These are phyloP conservation scores for Cebidichthys violaceus DNA, from an alignment of 2,113 vertebrate species.

Conservation along the genomic window DNA sequence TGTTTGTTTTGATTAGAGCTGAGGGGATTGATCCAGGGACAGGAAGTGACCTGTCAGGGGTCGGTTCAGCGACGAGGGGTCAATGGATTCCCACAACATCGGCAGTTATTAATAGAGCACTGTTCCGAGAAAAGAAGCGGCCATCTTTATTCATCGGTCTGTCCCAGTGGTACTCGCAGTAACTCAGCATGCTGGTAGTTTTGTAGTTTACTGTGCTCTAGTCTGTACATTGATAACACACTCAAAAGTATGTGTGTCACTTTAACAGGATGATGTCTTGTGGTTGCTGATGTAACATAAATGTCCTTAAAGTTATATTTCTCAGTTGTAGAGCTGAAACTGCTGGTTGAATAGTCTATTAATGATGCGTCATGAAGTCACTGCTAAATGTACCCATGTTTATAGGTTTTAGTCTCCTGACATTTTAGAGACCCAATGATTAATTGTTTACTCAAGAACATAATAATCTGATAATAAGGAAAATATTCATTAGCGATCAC, in stretches of 20 bases:
- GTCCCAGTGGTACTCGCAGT: neutral
- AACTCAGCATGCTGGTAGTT: neutral
- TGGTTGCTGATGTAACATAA: neutral
- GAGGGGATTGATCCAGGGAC: constrained; percentile 55
- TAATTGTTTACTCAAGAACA: neutral
- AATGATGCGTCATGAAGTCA: neutral
- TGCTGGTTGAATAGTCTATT: neutral
- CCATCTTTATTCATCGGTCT: constrained; percentile 4
- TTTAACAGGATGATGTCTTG: too few species aligned
- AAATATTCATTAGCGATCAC: neutral
- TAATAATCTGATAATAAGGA: neutral
- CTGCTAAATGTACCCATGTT: neutral
- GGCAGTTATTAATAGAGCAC: constrained; percentile 58
- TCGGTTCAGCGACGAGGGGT: constrained; percentile 63
- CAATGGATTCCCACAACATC: constrained; percentile 74
- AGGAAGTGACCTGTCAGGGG: constrained; percentile 70
- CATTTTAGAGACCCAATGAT: neutral
- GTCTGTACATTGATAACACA: constrained; percentile 19
- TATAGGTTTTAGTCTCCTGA: neutral
- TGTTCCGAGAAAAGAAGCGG: neutral
- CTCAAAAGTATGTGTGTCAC: neutral
- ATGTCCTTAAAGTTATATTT: neutral
- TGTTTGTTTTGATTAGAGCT: constrained; percentile 69
- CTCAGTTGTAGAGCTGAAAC: neutral
- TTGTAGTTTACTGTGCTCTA: neutral